These are phyloP conservation scores for Simalia tracyae DNA, from an alignment of 2,797 vertebrate species.

Conservation along the genomic window DNA sequence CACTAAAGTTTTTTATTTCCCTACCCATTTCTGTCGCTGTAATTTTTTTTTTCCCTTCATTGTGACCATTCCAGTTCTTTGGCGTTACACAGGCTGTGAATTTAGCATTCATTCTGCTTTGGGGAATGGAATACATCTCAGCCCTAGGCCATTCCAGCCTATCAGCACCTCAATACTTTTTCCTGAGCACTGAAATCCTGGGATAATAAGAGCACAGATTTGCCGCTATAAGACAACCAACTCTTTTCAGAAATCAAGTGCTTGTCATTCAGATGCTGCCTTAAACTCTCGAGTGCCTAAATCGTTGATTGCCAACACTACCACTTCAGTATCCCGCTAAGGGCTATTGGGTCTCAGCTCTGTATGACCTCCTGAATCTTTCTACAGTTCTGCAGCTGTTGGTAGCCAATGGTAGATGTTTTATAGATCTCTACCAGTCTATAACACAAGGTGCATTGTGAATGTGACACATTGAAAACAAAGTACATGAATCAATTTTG, in stretches of 20 bases:
- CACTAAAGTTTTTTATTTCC: slow-evolving; percentile 72
- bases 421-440: slow-evolving; percentile 71
- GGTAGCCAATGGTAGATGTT: slow-evolving; percentile 71
- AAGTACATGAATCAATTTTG: slow-evolving; percentile 66
- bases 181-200: slow-evolving; percentile 74
- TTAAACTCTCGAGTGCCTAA: slow-evolving; percentile 85
- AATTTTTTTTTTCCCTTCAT: slow-evolving; percentile 65
- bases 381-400: slow-evolving; percentile 69
- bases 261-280: slow-evolving; percentile 81
- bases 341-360: slow-evolving; percentile 73
- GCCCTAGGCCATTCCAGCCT: slow-evolving; percentile 73
- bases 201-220: slow-evolving; percentile 67
- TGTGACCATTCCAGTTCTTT: slow-evolving; percentile 75
- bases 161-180: slow-evolving; percentile 70
- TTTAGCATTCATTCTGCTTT: slow-evolving; percentile 66
- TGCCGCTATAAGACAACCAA: slow-evolving; percentile 72
- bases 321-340: slow-evolving; percentile 75
- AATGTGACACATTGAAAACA: slow-evolving; percentile 71
- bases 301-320: slow-evolving; percentile 78
- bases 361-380: slow-evolving; percentile 57
- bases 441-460: slow-evolving; percentile 72
- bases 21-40: slow-evolving; percentile 73
- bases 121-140: slow-evolving; percentile 72
- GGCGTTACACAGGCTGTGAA: slow-evolving; percentile 68
- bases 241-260: slow-evolving; percentile 76